Conservation (phyloP, 1,140 invertebrate genomes). For the Stenopsyche tienmushanensis region DNA sequence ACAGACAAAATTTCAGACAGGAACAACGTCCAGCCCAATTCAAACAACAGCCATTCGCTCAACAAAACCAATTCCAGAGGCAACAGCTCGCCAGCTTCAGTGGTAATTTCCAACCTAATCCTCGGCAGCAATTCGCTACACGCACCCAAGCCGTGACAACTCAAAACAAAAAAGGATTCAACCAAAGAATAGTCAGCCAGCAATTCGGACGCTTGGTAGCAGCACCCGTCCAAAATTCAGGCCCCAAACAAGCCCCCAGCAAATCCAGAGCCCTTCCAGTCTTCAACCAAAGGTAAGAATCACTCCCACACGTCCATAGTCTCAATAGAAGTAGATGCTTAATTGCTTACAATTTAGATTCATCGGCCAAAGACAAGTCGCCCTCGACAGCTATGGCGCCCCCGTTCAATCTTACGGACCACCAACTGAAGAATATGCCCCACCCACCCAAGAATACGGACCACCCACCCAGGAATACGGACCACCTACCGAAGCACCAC, state of each 20-base stretch:
- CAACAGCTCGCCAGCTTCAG: slow-evolving; percentile 21
- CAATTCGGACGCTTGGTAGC: slow-evolving; percentile 32
- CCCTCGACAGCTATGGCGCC: slow-evolving; percentile 30
- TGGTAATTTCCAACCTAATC: slow-evolving; percentile 1
- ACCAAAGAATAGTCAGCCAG: neutral
- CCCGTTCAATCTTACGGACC: slow-evolving; percentile 27
- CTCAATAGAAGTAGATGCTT: slow-evolving; percentile 10
- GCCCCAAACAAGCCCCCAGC: neutral
- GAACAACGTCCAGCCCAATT: slow-evolving; percentile 11
- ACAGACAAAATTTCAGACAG: neutral
- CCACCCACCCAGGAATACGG: too few species aligned
- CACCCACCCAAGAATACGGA: slow-evolving; percentile 12
- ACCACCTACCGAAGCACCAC: slow-evolving; percentile 8
- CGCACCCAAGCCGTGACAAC: slow-evolving; percentile 7
- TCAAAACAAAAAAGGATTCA: neutral
- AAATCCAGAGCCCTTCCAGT: slow-evolving; percentile 15
- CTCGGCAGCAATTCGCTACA: slow-evolving; percentile 23
- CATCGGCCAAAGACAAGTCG: slow-evolving; percentile 32
- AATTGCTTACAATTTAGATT: too few species aligned
- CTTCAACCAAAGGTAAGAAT: slow-evolving; percentile 26
- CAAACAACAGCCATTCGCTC: slow-evolving; percentile 6
- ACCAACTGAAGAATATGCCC: slow-evolving; percentile 30
- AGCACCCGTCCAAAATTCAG: neutral
- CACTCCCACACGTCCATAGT: neutral
- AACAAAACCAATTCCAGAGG: slow-evolving; percentile 13